Percentiles rank a stretch among this genome's conserved stretches.
Evolutionary conservation across 1,140 invertebrate species (phyloP).

Genomic region (Phocides pigmalion): DNA sequence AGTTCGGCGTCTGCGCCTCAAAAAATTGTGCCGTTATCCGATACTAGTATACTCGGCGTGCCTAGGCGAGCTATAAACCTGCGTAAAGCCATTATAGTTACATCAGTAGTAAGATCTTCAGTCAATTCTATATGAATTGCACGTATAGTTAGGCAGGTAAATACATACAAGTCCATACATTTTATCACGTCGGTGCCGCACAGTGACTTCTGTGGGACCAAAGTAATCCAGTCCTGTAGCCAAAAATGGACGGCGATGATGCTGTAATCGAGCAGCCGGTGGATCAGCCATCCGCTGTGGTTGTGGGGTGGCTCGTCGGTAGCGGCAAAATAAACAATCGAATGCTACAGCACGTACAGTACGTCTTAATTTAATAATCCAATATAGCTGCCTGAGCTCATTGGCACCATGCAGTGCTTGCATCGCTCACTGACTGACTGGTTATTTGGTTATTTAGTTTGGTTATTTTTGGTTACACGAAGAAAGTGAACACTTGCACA

Average conservation of each 20-base stretch:
- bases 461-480: no score
- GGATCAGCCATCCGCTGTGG: conserved; percentile 38
- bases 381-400: conserved; percentile 26
- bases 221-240: conserved; percentile 53
- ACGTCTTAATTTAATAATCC: conserved; percentile 21
- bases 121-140: conserved; percentile 26
- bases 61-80: conserved; percentile 18
- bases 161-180: conserved; percentile 62
- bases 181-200: conserved; percentile 50
- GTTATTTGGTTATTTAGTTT: no score
- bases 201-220: conserved; percentile 48
- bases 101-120: conserved; percentile 6
- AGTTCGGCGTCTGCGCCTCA: conserved; percentile 24
- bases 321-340: conserved; percentile 35
- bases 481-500: no score
- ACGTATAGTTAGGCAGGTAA: conserved; percentile 34
- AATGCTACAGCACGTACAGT: conserved; percentile 31
- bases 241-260: conserved; percentile 45
- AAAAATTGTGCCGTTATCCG: conserved; percentile 25
- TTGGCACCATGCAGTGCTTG: conserved; percentile 26
- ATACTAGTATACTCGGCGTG: conserved; percentile 15
- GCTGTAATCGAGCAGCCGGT: conserved; percentile 40
- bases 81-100: conserved; percentile 17
- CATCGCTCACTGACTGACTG: no score
- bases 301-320: conserved; percentile 32